A percentile compares a stretch with the other conserved stretches of the same genome.
Evolutionary conservation across 2,113 vertebrate species (phyloP).

Genomic region (Ursus arctos): DNA sequence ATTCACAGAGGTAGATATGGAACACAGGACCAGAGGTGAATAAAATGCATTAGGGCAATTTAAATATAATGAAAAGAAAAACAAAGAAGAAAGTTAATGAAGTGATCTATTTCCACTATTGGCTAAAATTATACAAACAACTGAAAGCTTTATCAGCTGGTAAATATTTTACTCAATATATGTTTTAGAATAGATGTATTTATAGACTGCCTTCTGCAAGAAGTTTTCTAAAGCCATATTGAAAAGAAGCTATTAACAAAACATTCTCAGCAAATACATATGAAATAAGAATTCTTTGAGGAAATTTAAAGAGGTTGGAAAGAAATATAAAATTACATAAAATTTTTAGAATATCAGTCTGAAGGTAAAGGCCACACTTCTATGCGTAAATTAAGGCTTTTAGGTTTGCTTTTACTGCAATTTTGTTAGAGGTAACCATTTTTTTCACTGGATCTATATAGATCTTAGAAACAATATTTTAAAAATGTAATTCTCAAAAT

Average conservation of each 20-base stretch:
- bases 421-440: background rate
- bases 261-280: background rate
- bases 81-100: background rate
- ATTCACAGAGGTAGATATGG: background rate
- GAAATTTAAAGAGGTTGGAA: background rate
- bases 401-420: background rate
- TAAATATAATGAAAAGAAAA: background rate
- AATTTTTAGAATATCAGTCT: background rate
- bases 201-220: background rate
- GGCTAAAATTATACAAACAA: background rate
- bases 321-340: background rate
- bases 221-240: background rate
- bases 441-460: background rate
- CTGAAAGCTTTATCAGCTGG: background rate
- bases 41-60: background rate
- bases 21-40: background rate
- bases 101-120: background rate
- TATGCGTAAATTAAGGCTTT: background rate
- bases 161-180: constrained; percentile 39
- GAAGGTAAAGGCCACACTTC: background rate
- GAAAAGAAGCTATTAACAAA: background rate
- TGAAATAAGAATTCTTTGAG: background rate
- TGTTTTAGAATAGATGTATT: background rate
- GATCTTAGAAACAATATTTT: constrained; percentile 8
- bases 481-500: background rate